Evolutionary conservation across 2,113 vertebrate species (phyloP).

Genomic region (Progne subis): DNA sequence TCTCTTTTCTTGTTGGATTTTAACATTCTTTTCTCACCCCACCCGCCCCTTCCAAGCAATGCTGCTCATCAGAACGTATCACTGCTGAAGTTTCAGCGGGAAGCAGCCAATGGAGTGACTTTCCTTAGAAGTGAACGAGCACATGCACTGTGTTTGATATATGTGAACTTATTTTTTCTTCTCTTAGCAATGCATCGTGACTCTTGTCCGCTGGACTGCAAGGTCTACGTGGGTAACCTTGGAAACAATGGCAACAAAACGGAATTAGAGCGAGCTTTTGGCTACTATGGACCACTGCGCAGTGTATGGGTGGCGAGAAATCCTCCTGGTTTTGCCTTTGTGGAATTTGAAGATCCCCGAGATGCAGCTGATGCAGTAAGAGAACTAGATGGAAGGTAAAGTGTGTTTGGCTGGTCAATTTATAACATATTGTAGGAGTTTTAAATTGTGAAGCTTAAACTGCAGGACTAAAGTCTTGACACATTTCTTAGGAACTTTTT

Average conservation of each 20-base stretch:
- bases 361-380: slow-evolving; percentile 97
- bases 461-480: fast-evolving
- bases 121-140: not conserved
- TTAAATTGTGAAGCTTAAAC: not conserved
- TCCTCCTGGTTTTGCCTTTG: slow-evolving; percentile 96
- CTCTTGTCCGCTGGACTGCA: slow-evolving; percentile 95
- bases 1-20: not conserved
- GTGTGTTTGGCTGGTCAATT: not conserved
- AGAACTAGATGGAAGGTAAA: slow-evolving; percentile 96
- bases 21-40: fast-evolving
- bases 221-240: slow-evolving; percentile 98
- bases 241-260: slow-evolving; percentile 98
- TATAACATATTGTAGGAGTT: not conserved
- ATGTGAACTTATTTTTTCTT: not conserved
- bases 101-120: not conserved
- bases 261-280: slow-evolving; percentile 93
- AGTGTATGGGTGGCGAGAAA: slow-evolving; percentile 98
- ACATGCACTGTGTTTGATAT: not conserved
- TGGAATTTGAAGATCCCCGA: slow-evolving; percentile 96
- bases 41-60: fast-evolving
- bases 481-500: fast-evolving
- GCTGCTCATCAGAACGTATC: fast-evolving
- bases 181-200: slow-evolving; percentile 86
- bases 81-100: not conserved
- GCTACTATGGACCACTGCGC: slow-evolving; percentile 94